Conservation (phyloP, 2,888 invertebrate species). For the Luffia ferchaultella region DNA sequence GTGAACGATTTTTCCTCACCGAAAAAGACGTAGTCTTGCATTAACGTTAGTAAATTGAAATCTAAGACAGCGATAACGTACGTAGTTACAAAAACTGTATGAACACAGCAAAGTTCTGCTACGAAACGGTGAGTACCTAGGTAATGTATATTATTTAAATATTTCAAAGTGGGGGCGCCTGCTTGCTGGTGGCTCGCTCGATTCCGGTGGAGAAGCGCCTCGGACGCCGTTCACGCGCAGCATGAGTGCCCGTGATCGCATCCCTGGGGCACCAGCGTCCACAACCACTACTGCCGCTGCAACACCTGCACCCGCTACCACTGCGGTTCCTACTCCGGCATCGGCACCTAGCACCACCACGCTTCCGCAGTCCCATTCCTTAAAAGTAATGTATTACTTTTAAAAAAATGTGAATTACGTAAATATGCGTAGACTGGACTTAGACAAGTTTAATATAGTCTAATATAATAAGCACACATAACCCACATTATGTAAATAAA, state of each 20-base stretch:
- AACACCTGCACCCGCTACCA: slow-evolving; percentile 51
- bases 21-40: no score
- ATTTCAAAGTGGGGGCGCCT: slow-evolving; percentile 83
- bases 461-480: no score
- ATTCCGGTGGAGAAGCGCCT: slow-evolving; percentile 67
- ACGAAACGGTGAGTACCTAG: no score
- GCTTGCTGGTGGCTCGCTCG: slow-evolving; percentile 80
- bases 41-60: no score
- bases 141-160: slow-evolving; percentile 19
- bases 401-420: no score
- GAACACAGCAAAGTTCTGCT: not conserved
- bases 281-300: slow-evolving; percentile 24
- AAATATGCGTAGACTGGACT: no score
- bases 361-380: not conserved
- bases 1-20: no score
- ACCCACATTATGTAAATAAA: no score
- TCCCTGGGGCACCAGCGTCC: no score
- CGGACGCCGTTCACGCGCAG: slow-evolving; percentile 37
- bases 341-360: slow-evolving; percentile 29
- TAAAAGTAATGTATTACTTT: not conserved
- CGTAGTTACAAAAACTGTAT: not conserved
- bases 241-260: slow-evolving; percentile 42
- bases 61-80: no score
- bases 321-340: slow-evolving; percentile 45
- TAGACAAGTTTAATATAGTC: no score